Percentiles rank a stretch among this genome's conserved stretches.
phyloP scores from a whole-genome alignment of 2,113 vertebrate genomes.

The Centropus bengalensis region DNA sequence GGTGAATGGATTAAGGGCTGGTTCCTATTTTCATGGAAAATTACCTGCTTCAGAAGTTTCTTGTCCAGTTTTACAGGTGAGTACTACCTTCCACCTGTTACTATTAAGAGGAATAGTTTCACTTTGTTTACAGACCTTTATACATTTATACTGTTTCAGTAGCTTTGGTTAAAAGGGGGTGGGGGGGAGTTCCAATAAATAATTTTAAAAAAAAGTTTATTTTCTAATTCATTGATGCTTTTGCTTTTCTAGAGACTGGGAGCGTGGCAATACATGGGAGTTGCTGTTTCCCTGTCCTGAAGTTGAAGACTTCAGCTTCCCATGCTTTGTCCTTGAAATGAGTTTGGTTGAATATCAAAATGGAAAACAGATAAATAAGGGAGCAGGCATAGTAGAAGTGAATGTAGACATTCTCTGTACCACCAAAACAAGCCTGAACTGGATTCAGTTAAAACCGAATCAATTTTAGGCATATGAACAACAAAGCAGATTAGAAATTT shows the following conservation, averaged over 20 bases:
- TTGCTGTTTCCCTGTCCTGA: not conserved
- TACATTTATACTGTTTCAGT: not conserved
- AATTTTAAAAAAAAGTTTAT: not conserved
- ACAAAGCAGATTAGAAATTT: not conserved
- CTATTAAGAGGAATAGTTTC: not conserved
- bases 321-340: not conserved
- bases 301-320: not conserved
- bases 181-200: rapidly evolving
- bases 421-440: not conserved
- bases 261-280: not conserved
- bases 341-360: not conserved
- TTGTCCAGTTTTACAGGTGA: not conserved
- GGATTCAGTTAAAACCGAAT: not conserved
- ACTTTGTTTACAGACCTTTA: not conserved
- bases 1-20: not conserved
- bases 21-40: not conserved
- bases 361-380: not conserved
- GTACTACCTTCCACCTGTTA: not conserved
- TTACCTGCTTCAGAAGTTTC: not conserved
- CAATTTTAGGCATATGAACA: not conserved
- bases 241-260: not conserved
- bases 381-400: not conserved
- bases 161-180: not conserved
- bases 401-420: not conserved
- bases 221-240: not conserved